Evolutionary conservation across 2,888 invertebrate species (phyloP).

Genomic region (Oscheius onirici): DNA sequence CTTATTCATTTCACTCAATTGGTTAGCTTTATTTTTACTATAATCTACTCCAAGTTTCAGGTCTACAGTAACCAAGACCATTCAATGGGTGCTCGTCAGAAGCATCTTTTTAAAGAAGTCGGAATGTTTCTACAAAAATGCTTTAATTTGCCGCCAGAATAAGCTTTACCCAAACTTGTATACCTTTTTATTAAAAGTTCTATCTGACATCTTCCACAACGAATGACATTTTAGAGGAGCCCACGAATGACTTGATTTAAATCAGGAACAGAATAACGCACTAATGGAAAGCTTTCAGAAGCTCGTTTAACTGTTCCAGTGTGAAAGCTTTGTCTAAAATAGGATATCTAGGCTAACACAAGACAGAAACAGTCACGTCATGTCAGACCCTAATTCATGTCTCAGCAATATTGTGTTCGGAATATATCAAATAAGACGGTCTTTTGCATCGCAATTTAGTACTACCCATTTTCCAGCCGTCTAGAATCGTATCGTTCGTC

Average conservation of each 20-base stretch:
- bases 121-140: constrained; percentile 43
- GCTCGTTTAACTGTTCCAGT: too few relatives aligned
- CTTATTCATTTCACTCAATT: constrained; percentile 90
- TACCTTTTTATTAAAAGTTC: too few relatives aligned
- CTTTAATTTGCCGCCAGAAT: constrained; percentile 9
- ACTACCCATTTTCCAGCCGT: constrained; percentile 7
- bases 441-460: constrained; percentile 14
- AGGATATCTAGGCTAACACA: too few relatives aligned
- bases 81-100: constrained; percentile 40
- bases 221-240: too few relatives aligned
- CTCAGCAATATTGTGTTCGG: neutral
- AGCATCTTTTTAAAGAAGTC: constrained; percentile 58
- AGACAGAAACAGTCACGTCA: too few relatives aligned
- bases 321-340: too few relatives aligned
- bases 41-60: constrained; percentile 35
- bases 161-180: neutral
- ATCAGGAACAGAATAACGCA: too few relatives aligned
- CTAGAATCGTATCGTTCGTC: neutral
- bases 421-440: constrained; percentile 17
- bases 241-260: too few relatives aligned
- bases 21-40: constrained; percentile 75
- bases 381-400: neutral
- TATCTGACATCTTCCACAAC: too few relatives aligned
- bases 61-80: constrained; percentile 63
- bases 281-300: too few relatives aligned